Conservation (phyloP, 1,140 invertebrate genomes). For the Leguminivora glycinivorella region DNA sequence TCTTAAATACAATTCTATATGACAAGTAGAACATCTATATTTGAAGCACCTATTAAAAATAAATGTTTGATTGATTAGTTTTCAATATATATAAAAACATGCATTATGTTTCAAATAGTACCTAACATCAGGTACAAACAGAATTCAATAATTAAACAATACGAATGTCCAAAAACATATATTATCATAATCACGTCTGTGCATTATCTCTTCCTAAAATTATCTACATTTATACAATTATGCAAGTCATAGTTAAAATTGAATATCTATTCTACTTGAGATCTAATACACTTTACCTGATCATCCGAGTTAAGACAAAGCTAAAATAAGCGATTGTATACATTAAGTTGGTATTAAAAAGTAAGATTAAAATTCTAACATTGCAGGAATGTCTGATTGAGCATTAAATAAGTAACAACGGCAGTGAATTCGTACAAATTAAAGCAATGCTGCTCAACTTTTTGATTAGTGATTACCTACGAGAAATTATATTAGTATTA, state of each 20-base stretch:
- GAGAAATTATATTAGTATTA: no score
- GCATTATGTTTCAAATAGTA: neutral
- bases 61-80: neutral
- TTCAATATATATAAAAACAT: neutral
- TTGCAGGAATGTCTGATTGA: neutral
- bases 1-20: no score
- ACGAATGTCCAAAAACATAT: neutral
- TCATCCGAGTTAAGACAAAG: neutral
- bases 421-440: no score
- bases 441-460: no score
- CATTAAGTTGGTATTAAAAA: neutral
- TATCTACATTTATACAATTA: slow-evolving; percentile 14
- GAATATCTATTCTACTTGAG: slow-evolving; percentile 12
- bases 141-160: neutral
- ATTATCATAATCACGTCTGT: slow-evolving; percentile 1
- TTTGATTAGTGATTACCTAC: no score
- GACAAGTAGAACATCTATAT: no score
- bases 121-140: slow-evolving; percentile 19
- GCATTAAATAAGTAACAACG: neutral
- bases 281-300: slow-evolving; percentile 12
- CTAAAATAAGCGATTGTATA: neutral
- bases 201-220: neutral
- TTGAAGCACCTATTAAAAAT: neutral
- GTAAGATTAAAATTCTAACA: neutral
- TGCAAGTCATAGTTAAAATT: slow-evolving; percentile 25